phyloP scores from a whole-genome alignment of 2,888 invertebrate genomes.

The Therioaphis trifolii region DNA sequence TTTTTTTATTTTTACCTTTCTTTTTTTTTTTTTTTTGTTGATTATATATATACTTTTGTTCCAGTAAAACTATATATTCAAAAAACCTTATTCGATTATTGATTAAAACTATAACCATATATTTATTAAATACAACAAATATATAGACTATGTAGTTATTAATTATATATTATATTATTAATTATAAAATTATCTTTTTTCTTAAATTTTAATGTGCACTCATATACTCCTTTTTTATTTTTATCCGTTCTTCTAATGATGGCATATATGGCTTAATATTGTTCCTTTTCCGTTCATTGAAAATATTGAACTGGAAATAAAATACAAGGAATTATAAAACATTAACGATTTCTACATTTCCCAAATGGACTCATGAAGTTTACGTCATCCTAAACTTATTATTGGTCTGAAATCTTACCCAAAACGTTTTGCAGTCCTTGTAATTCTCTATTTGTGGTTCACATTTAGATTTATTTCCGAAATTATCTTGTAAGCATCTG shows the following conservation, averaged over 20 bases:
- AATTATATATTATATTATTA: conserved; percentile 45
- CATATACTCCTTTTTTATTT: conserved; percentile 56
- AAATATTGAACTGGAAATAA: conserved; percentile 44
- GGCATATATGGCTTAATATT: conserved; percentile 52
- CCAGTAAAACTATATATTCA: background rate
- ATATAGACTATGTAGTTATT: conserved; percentile 13
- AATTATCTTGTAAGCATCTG: conserved; percentile 58
- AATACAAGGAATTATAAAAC: background rate
- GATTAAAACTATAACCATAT: background rate
- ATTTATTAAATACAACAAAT: conserved; percentile 22
- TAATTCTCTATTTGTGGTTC: conserved; percentile 61
- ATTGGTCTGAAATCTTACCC: conserved; percentile 40
- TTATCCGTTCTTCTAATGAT: conserved; percentile 52
- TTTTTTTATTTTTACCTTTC: conserved; percentile 19
- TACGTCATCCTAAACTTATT: background rate
- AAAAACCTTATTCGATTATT: conserved; percentile 4
- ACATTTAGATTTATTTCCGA: conserved; percentile 56
- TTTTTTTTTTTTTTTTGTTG: conserved; percentile 17
- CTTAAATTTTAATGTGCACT: conserved; percentile 10
- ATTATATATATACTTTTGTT: conserved; percentile 42
- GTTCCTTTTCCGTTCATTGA: conserved; percentile 46
- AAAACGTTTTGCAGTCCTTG: conserved; percentile 63
- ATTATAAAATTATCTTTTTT: conserved; percentile 1
- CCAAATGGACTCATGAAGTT: background rate
- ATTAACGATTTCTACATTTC: background rate